These are phyloP conservation scores for Drosophila persimilis DNA, from an alignment of 1,140 invertebrate species.

Conservation along the genomic window DNA sequence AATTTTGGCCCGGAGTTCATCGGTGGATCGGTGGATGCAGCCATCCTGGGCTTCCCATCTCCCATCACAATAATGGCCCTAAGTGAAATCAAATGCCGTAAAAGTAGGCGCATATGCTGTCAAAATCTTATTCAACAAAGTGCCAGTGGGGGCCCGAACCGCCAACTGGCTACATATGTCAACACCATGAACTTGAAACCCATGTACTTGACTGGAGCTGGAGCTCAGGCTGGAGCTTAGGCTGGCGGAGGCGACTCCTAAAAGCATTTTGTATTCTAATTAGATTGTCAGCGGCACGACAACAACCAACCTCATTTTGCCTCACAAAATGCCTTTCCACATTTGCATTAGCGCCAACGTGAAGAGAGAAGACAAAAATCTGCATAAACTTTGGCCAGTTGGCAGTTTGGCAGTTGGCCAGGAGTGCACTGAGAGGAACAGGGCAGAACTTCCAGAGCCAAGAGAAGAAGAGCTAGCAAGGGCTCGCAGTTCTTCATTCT, in stretches of 20 bases:
- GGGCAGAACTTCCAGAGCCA: no score
- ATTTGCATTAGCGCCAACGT: conserved; percentile 79
- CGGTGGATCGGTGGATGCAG: conserved; percentile 10
- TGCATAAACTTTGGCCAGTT: conserved; percentile 63
- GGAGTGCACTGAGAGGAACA: conserved; percentile 17
- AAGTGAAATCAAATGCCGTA: conserved; percentile 25
- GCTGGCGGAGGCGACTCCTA: conserved; percentile 20
- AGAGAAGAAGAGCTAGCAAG: no score
- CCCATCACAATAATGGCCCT: conserved; percentile 60
- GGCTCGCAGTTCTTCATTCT: no score
- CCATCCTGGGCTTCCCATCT: conserved; percentile 46
- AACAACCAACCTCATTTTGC: conserved; percentile 81
- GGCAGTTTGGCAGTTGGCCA: conserved; percentile 18
- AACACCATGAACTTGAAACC: conserved; percentile 80
- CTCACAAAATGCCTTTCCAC: conserved; percentile 68
- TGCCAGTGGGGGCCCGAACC: conserved; percentile 17
- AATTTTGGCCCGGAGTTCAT: conserved; percentile 57
- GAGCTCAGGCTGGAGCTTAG: conserved; percentile 14
- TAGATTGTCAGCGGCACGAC: conserved; percentile 81
- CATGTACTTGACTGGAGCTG: conserved; percentile 15
- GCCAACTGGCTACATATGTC: conserved; percentile 69
- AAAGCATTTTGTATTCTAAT: conserved; percentile 82
- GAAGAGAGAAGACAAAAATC: conserved; percentile 71
- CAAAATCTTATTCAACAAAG: conserved; percentile 35
- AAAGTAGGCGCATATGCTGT: conserved; percentile 12